Conservation (phyloP, 2,113 vertebrate genomes). For the Pseudopodoces humilis region DNA sequence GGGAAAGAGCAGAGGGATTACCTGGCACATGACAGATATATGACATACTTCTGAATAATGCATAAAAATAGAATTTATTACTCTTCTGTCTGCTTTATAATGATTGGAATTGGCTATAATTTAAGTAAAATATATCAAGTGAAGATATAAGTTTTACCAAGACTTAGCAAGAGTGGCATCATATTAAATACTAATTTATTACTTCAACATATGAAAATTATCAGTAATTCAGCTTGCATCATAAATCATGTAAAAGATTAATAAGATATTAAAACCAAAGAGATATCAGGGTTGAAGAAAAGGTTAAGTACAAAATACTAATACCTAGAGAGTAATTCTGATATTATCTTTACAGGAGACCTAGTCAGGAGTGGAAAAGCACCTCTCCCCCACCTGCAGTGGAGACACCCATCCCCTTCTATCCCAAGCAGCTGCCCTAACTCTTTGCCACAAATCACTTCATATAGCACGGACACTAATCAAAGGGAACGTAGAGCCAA, state of each 20-base stretch:
- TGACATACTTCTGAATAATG: conserved; percentile 14
- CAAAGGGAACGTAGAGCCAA: not conserved
- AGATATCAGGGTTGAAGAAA: not conserved
- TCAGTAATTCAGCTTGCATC: not conserved
- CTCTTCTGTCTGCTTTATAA: conserved; percentile 5
- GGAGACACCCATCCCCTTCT: not conserved
- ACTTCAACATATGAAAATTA: not conserved
- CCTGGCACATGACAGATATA: not conserved
- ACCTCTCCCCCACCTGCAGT: not conserved
- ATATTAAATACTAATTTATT: conserved; percentile 1
- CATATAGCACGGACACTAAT: not conserved
- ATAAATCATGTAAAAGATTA: not conserved
- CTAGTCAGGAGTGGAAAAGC: not conserved
- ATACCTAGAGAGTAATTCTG: not conserved
- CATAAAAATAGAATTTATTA: conserved; percentile 25
- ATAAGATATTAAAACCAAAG: not conserved
- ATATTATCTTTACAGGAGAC: not conserved
- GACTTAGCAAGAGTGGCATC: not conserved
- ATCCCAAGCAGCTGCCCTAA: not conserved
- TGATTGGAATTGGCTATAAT: conserved; percentile 39
- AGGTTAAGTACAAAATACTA: not conserved
- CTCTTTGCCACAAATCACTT: not conserved
- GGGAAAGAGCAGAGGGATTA: conserved; percentile 3
- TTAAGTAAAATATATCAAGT: conserved; percentile 40
- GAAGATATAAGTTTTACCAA: conserved; percentile 1